These are phyloP conservation scores for Drosophila recens DNA, from an alignment of 2,888 invertebrate genomes.

Conservation along the genomic window DNA sequence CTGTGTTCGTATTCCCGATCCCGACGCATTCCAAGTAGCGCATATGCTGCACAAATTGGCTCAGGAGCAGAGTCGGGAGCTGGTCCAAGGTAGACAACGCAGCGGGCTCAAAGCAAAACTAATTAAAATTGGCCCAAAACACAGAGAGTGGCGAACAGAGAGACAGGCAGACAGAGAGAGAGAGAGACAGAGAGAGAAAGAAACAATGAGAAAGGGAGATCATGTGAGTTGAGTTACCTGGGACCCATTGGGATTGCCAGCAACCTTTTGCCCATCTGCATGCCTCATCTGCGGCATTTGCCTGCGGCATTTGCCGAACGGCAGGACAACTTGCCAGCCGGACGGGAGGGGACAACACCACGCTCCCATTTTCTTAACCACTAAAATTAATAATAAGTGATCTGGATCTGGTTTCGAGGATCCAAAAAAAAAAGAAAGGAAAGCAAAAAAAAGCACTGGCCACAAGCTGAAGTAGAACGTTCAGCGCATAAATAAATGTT, in stretches of 20 bases:
- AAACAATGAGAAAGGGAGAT: neutral
- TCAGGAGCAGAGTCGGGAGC: conserved; percentile 38
- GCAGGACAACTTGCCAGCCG: conserved; percentile 29
- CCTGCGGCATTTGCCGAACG: conserved; percentile 72
- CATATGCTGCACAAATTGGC: conserved; percentile 73
- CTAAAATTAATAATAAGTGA: conserved; percentile 85
- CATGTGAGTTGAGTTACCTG: conserved; percentile 34
- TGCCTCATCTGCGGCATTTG: conserved; percentile 73
- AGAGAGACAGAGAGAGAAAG: neutral
- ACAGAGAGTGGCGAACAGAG: conserved; percentile 37
- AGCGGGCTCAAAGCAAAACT: conserved; percentile 82
- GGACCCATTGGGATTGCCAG: conserved; percentile 49
- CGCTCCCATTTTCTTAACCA: conserved; percentile 81
- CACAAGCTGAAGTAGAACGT: conserved; percentile 46
- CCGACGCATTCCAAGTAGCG: conserved; percentile 77
- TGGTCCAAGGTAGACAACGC: conserved; percentile 32
- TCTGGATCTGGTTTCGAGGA: conserved; percentile 83
- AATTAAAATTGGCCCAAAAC: conserved; percentile 84
- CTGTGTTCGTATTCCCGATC: neutral
- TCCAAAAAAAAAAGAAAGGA: conserved; percentile 23
- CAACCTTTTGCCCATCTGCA: conserved; percentile 80
- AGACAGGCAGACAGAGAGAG: neutral
- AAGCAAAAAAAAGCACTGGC: neutral
- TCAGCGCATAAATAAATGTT: conserved; percentile 77
- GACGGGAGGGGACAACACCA: conserved; percentile 27